A percentile compares a stretch with the other conserved stretches of the same genome.
phyloP scores from a whole-genome alignment of 2,797 vertebrate genomes.

The Myripristis murdjan region DNA sequence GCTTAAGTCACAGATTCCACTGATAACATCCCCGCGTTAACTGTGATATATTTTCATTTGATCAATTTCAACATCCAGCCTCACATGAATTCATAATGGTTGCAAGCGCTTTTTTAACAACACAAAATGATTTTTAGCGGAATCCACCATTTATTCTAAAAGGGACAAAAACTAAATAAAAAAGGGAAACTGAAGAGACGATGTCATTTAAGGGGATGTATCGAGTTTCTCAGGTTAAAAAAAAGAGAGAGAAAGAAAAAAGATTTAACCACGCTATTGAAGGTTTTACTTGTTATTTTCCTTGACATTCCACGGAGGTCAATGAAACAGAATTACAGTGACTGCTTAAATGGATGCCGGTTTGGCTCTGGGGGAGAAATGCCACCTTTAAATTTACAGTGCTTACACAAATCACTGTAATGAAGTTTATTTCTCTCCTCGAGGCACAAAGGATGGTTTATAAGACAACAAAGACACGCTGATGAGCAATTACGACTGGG shows the following conservation, averaged over 20 bases:
- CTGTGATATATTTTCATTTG: no score
- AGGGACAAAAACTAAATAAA: no score
- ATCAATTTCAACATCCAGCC: no score
- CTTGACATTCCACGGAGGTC: conserved; percentile 15
- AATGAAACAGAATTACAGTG: conserved; percentile 8
- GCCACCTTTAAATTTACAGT: conserved; percentile 28
- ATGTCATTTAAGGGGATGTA: background rate
- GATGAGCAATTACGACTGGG: conserved; percentile 37
- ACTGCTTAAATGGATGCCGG: background rate
- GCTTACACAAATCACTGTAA: conserved; percentile 44
- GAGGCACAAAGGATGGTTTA: conserved; percentile 24
- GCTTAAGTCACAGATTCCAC: no score
- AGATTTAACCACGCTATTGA: no score
- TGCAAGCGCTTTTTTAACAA: no score
- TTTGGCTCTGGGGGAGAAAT: background rate
- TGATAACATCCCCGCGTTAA: no score
- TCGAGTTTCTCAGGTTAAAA: background rate
- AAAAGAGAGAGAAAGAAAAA: no score
- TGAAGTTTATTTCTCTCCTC: conserved; percentile 24
- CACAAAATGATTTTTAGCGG: no score
- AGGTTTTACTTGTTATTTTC: conserved; percentile 7
- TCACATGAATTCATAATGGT: no score
- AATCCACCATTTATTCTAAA: no score
- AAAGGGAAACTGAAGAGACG: no score
- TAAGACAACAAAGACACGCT: conserved; percentile 47